Percentiles rank a stretch among this genome's conserved stretches.
Conservation (phyloP, 2,888 invertebrate species). For the Brenthis hecate region DNA sequence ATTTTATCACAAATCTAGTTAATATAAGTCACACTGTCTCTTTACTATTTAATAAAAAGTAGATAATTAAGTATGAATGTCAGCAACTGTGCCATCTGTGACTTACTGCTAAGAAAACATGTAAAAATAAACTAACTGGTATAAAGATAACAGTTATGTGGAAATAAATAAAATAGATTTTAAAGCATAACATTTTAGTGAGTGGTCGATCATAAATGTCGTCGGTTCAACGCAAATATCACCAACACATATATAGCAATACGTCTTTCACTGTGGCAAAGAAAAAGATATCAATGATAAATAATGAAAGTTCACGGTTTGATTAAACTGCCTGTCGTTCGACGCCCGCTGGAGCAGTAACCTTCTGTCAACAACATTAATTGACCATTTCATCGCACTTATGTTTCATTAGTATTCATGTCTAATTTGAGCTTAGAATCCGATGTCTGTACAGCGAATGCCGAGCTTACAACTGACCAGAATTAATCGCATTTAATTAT, state of each 20-base stretch:
- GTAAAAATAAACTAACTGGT: too few relatives aligned
- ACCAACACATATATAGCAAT: neutral
- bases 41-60: too few relatives aligned
- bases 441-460: constrained; percentile 39
- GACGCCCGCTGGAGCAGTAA: constrained; percentile 52
- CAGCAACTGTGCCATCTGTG: too few relatives aligned
- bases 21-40: too few relatives aligned
- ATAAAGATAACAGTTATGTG: too few relatives aligned
- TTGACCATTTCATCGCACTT: constrained; percentile 72
- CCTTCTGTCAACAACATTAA: constrained; percentile 69
- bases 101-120: too few relatives aligned
- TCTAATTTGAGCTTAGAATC: constrained; percentile 48
- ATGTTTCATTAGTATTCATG: constrained; percentile 68
- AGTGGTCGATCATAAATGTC: constrained; percentile 2
- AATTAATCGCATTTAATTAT: constrained; percentile 51
- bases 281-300: constrained; percentile 56
- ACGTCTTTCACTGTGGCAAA: constrained; percentile 20
- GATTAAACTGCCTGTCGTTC: constrained; percentile 74
- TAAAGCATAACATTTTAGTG: neutral
- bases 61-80: too few relatives aligned
- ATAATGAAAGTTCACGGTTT: constrained; percentile 70
- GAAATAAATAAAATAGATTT: too few relatives aligned
- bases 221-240: constrained; percentile 4
- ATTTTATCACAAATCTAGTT: too few relatives aligned
- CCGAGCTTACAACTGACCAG: constrained; percentile 43